phyloP scores from a whole-genome alignment of 1,140 invertebrate genomes.

The Ooceraea biroi region DNA sequence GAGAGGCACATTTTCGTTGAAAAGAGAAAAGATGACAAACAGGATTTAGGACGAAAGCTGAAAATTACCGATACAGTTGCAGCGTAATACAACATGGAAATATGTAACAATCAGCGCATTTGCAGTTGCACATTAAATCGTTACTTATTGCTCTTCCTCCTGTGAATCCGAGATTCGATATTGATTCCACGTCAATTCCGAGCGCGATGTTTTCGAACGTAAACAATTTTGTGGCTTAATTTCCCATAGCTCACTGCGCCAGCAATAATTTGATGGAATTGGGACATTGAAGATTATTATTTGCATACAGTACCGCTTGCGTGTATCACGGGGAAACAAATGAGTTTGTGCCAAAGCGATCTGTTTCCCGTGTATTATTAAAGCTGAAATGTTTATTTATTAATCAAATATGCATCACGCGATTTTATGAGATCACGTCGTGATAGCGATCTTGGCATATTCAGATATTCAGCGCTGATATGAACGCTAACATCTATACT shows the following conservation, averaged over 20 bases:
- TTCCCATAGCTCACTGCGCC: slow-evolving; percentile 14
- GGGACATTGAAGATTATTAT: slow-evolving; percentile 54
- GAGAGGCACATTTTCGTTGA: too few relatives aligned
- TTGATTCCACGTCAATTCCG: slow-evolving; percentile 32
- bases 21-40: neutral
- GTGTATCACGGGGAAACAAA: slow-evolving; percentile 17
- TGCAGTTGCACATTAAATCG: neutral
- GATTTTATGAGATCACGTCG: neutral
- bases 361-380: slow-evolving; percentile 4
- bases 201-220: slow-evolving; percentile 25
- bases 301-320: slow-evolving; percentile 19
- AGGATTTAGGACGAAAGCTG: neutral
- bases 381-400: slow-evolving; percentile 52
- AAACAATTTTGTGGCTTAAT: slow-evolving; percentile 54
- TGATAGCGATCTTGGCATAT: neutral
- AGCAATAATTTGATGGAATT: slow-evolving; percentile 57
- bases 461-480: too few relatives aligned
- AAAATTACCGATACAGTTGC: neutral
- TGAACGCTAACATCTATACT: too few relatives aligned
- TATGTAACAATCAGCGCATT: neutral
- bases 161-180: neutral
- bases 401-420: slow-evolving; percentile 21
- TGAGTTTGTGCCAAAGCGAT: slow-evolving; percentile 10
- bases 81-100: neutral
- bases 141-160: neutral